These are phyloP conservation scores for Antitype chi DNA, from an alignment of 2,888 invertebrate genomes.

Conservation along the genomic window DNA sequence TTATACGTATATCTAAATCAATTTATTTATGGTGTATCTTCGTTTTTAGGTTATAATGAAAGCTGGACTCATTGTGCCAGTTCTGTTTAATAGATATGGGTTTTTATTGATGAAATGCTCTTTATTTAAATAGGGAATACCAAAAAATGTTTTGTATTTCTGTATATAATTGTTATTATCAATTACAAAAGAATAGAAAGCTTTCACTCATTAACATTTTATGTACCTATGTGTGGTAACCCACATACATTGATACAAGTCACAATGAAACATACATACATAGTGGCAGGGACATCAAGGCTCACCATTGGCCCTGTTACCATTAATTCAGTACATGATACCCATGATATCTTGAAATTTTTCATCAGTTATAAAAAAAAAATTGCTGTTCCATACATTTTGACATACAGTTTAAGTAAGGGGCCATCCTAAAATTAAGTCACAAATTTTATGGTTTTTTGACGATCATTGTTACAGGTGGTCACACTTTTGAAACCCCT, in stretches of 20 bases:
- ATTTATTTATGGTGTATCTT: neutral
- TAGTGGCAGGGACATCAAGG: no score
- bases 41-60: constrained; percentile 58
- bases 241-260: neutral
- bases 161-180: neutral
- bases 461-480: no score
- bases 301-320: no score
- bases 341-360: no score
- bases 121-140: neutral
- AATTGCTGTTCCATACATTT: no score
- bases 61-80: constrained; percentile 42
- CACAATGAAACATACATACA: neutral
- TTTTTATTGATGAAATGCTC: neutral
- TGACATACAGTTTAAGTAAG: no score
- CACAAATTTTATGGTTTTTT: no score
- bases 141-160: neutral
- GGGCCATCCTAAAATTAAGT: no score
- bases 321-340: no score
- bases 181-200: neutral
- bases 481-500: no score
- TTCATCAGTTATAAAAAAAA: no score
- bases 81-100: constrained; percentile 12
- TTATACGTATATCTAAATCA: neutral
- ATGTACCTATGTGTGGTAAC: neutral
- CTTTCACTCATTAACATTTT: neutral